phyloP scores from a whole-genome alignment of 1,140 invertebrate genomes.

The Orchesella cincta region DNA sequence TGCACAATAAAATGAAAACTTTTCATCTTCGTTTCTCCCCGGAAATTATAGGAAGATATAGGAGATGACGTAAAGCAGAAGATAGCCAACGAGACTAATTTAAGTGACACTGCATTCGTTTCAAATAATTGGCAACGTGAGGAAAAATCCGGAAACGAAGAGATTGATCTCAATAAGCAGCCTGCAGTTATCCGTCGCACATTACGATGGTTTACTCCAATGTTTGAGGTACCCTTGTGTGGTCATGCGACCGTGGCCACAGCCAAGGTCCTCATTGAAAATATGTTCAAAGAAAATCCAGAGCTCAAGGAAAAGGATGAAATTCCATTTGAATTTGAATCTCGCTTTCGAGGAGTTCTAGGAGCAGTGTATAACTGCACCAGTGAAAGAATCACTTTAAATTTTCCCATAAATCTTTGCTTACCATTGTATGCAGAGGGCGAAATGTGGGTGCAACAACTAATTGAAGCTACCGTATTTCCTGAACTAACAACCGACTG shows the following conservation, averaged over 20 bases:
- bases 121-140: conserved; percentile 40
- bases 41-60: conserved; percentile 51
- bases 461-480: neutral
- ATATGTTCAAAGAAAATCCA: neutral
- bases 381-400: neutral
- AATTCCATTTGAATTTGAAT: conserved; percentile 39
- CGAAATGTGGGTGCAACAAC: neutral
- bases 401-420: neutral
- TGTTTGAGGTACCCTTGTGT: conserved; percentile 63
- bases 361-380: conserved; percentile 16
- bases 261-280: conserved; percentile 59
- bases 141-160: neutral
- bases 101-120: conserved; percentile 66
- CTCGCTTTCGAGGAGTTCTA: conserved; percentile 33
- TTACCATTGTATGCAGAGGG: neutral
- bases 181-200: conserved; percentile 35
- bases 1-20: too few relatives aligned
- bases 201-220: conserved; percentile 66
- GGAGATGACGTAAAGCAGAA: conserved; percentile 59
- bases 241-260: conserved; percentile 67
- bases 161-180: neutral
- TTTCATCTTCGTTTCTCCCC: too few relatives aligned
- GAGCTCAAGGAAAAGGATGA: conserved; percentile 20
- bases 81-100: conserved; percentile 64
- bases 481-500: conserved; percentile 1